Percentiles rank a stretch among this genome's conserved stretches.
Evolutionary conservation across 2,113 vertebrate genomes (phyloP).

Genomic region (Prolemur simus): DNA sequence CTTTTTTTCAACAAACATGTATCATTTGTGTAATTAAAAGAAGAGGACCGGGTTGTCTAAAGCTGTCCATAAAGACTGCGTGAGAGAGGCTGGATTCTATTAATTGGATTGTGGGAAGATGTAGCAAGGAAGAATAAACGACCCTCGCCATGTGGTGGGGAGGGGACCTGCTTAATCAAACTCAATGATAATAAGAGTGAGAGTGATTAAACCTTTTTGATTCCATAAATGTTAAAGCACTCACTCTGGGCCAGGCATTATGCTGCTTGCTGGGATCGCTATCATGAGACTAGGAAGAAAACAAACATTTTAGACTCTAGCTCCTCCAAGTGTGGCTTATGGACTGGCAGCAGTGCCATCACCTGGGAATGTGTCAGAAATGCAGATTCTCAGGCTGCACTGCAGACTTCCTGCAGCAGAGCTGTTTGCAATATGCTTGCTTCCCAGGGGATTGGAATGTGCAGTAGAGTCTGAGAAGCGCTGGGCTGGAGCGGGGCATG

Average conservation of each 20-base stretch:
- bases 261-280: neutral
- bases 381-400: neutral
- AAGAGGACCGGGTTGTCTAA: neutral
- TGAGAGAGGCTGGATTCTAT: neutral
- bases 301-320: neutral
- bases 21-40: neutral
- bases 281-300: neutral
- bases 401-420: neutral
- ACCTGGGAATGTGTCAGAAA: neutral
- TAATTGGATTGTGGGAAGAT: neutral
- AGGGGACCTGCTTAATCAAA: neutral
- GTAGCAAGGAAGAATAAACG: neutral
- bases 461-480: neutral
- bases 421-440: neutral
- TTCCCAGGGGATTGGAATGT: neutral
- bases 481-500: accelerated
- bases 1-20: neutral
- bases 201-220: neutral
- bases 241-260: too few relatives aligned
- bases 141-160: too few relatives aligned
- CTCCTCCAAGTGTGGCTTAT: neutral
- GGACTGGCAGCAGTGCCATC: neutral
- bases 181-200: neutral
- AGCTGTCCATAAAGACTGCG: neutral
- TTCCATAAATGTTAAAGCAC: neutral